These are phyloP conservation scores for Oscheius sp. DNA, from an alignment of 1,140 invertebrate genomes.

Conservation along the genomic window DNA sequence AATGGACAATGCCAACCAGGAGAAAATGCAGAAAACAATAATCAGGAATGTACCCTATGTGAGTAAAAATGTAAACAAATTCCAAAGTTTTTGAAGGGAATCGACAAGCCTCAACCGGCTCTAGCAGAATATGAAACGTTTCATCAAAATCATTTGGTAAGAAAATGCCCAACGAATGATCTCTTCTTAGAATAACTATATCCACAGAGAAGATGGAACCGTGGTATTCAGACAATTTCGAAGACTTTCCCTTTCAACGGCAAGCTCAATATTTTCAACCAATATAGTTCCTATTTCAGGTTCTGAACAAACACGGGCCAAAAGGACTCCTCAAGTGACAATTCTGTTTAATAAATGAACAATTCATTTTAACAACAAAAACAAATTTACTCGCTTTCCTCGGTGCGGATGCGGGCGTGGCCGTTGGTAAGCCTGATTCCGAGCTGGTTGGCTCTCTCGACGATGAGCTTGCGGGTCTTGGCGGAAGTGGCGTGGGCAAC, in stretches of 20 bases:
- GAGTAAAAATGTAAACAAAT: too few species aligned
- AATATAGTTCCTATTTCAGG: too few species aligned
- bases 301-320: neutral
- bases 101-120: neutral
- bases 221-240: neutral
- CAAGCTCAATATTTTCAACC: too few species aligned
- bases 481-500: constrained; percentile 93
- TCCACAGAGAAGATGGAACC: neutral
- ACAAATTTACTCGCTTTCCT: constrained; percentile 74
- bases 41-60: neutral
- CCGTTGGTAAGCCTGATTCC: constrained; percentile 84
- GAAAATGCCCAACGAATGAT: neutral
- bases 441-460: constrained; percentile 91
- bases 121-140: neutral
- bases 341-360: constrained; percentile 8
- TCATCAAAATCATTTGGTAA: neutral
- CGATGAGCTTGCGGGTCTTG: constrained; percentile 90
- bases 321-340: too few species aligned
- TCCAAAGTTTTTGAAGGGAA: too few species aligned
- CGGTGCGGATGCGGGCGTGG: constrained; percentile 87
- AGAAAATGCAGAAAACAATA: neutral
- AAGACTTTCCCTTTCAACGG: neutral
- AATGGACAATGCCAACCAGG: neutral
- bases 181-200: neutral
- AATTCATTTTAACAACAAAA: constrained; percentile 36